Evolutionary conservation across 2,113 vertebrate species (phyloP), one percentile per base, ranked within the genome.

Genomic region (Zonotrichia leucophrys): DNA sequence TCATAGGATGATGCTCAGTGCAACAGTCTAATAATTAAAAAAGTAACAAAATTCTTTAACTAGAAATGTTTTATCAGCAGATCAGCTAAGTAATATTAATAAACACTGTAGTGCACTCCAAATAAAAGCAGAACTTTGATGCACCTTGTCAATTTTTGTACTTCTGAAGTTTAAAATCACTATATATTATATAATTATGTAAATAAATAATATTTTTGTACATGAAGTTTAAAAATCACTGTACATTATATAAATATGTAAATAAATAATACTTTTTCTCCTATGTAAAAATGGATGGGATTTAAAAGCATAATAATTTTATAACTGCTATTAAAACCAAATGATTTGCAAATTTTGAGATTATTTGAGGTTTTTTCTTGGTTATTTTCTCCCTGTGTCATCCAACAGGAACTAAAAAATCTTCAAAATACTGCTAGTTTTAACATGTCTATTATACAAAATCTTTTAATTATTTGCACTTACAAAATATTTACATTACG

Each of bases 401-500:
- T 90, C 52, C 79, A 82, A 67, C 31, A 72, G 60, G 63, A 88
- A 90, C 33, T 56, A 25, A 83, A 94, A 94, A 83, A 83, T 76
- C 68, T 94, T 84, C n/a, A 67, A 88, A 95, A 92, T 77, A 66
- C 52, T 92, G 15, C 92, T 95, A 80, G 90, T 86, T 94, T 83
- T 87, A 92, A 88, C 87, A 90, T 13, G 93, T 19, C 68, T 83
- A 60, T 79, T 94, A 95, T 69, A 73, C 60, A 70, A 80, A 95
- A 95, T 91, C 46, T 92, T 95, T 80, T 95, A 73, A 95, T 95
- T 83, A 95, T 94, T 93, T 90, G 64, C 49, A 94, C 59, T 91
- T 90, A 87, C 37, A 86, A 93, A 90, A 94, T 95, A 90, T 91
- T 94, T 92, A 94, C 67, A 96, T 88, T 83, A 87, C 64, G 50